A percentile compares a stretch with the other conserved stretches of the same genome.
phyloP scores from a whole-genome alignment of 1,140 invertebrate genomes.

The Mylabris phalerata region DNA sequence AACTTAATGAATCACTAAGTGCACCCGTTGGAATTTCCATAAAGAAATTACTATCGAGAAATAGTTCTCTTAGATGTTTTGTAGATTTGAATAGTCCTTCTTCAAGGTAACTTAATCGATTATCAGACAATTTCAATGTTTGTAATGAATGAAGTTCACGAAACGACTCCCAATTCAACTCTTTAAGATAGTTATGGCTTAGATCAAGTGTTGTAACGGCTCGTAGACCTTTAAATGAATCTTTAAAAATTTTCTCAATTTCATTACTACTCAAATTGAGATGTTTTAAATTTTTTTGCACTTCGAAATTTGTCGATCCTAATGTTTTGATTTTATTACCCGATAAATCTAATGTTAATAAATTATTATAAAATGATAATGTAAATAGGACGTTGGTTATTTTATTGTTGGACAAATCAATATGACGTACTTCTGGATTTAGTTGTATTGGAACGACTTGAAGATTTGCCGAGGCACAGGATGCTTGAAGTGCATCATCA shows the following conservation, averaged over 20 bases:
- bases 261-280: constrained; percentile 72
- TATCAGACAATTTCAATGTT: constrained; percentile 67
- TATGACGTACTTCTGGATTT: constrained; percentile 72
- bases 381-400: constrained; percentile 65
- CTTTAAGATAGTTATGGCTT: constrained; percentile 68
- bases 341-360: constrained; percentile 71
- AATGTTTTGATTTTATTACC: constrained; percentile 70
- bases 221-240: constrained; percentile 67
- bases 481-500: constrained; percentile 63
- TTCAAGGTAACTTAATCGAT: constrained; percentile 64
- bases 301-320: constrained; percentile 71
- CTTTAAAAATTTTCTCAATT: constrained; percentile 61
- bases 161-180: constrained; percentile 63
- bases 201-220: constrained; percentile 62
- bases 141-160: constrained; percentile 62
- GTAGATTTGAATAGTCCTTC: constrained; percentile 63
- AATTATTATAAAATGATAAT: constrained; percentile 69
- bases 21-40: constrained; percentile 64
- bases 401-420: constrained; percentile 68
- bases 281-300: constrained; percentile 59
- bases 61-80: constrained; percentile 58
- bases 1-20: constrained; percentile 54
- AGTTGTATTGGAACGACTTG: constrained; percentile 82
- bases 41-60: constrained; percentile 69
- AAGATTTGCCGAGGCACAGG: constrained; percentile 66